Evolutionary conservation across 2,888 invertebrate genomes (phyloP), one percentile per base, ranked within the genome.

Genomic region (Dastarcus helophoroides): DNA sequence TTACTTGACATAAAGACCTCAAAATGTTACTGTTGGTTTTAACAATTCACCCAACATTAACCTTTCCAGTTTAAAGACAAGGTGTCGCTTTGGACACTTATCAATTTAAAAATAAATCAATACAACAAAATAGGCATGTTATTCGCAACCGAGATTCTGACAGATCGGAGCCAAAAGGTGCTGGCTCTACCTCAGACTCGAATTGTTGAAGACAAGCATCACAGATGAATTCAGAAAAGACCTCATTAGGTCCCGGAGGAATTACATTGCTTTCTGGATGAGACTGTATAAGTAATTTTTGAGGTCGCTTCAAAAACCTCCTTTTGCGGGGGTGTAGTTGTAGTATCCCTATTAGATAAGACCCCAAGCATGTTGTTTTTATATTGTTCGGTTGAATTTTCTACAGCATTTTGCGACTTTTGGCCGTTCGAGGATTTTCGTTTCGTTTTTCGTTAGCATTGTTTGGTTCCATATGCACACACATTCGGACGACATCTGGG

Each of bases 281-380:
- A 60, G 61, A 60, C 62, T 62, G 61, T 62, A 57, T 53, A 51
- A 60, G 60, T 60, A 61, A 61, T 61, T 61, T 60, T 62, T 62
- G 62, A 62, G 62, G 62, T 62, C 60, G 47, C 54, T 60, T 56
- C 58, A 53, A 54, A 47, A 51, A 46, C 49, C 51, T 47, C 42
- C 41, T 40, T 35, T 34, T 29, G 28, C 40, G 51, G 55, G 51
- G 44, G 43, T 50, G 58, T 58, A 58, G 50, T 53, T 60, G 59
- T 58, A 51, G 43, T 50, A 51, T 58, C 55, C 52, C 52, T 47
- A 56, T 48, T 59, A 57, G 58, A 57, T 59, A 60, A 59, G 56
- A 58, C 50, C 54, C 56, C 56, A 26, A 17, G 8, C 17, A 22
- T 22, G 29, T 33, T 33, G 25, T 32, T 33, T 27, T 21, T 25